Base-by-base conservation (phyloP, 2,113 vertebrate species). In the Vombatus ursinus region DNA sequence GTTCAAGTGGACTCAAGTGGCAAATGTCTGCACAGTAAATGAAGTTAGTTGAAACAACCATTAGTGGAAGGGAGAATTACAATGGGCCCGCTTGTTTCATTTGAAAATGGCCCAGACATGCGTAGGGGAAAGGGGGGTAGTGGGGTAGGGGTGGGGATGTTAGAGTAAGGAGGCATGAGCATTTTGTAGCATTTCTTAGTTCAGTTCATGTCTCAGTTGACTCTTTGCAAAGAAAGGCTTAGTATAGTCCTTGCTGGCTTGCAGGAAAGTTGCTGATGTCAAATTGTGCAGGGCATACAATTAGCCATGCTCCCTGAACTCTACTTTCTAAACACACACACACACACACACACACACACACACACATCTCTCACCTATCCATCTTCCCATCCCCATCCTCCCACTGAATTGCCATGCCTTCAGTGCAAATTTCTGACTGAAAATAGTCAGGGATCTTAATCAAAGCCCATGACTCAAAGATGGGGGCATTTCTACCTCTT, bases 201-300 rank as follows among this genome's bases (percentile, higher is more conserved):
- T 26, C 9, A n/a, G 26, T 53, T 91, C 26, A 7, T 68, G 9
- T 57, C 50, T 92, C 53, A 57, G 51, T 51, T 57, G 49, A 52
- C 8, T 47, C 26, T 37, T 90, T 0, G 0, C 3, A n/a, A 89
- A 31, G n/a, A 9, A 44, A 16, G 23, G 31, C 16, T 25, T 10
- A 0, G 25, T 6, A 54, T 22, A 50, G 44, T 68, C n/a, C 68
- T 49, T 25, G 94, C 1, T 94, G 54, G 57, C 25, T 51, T 52
- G 0, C 0, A 91, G 19, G 50, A 51, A 24, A 31, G 19, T n/a
- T 47, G 90, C 16, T 61, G 89, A 10, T 24, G 50, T 89, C 6
- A 12, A 47, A 37, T 77, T 3, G 51, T 47, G 31, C 16, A 44
- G 22, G 48, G 4, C 2, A 9, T 94, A 23, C 77, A 90, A 91